phyloP scores from a whole-genome alignment of 2,113 vertebrate genomes.

The Mus musculus region GRCm39 chr14:27014001-27014500 shows the following conservation, averaged over 20 bases:
- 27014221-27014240: slow-evolving; percentile 41
- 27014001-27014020: neutral
- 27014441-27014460: neutral
- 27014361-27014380: neutral
- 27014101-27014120: neutral
- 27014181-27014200: neutral
- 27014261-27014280: neutral
- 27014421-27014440: neutral
- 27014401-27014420: neutral
- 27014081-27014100: neutral
- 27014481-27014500: no score
- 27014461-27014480: slow-evolving; percentile 6
- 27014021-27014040: neutral
- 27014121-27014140: slow-evolving; percentile 21
- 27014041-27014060: neutral
- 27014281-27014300: neutral
- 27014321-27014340: neutral
- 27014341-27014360: neutral
- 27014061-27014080: neutral
- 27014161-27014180: neutral
- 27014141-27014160: neutral
- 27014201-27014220: neutral
- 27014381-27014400: neutral
- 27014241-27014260: neutral
- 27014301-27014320: neutral